phyloP scores from a whole-genome alignment of 1,140 invertebrate genomes.

The Drosophila orena region DNA sequence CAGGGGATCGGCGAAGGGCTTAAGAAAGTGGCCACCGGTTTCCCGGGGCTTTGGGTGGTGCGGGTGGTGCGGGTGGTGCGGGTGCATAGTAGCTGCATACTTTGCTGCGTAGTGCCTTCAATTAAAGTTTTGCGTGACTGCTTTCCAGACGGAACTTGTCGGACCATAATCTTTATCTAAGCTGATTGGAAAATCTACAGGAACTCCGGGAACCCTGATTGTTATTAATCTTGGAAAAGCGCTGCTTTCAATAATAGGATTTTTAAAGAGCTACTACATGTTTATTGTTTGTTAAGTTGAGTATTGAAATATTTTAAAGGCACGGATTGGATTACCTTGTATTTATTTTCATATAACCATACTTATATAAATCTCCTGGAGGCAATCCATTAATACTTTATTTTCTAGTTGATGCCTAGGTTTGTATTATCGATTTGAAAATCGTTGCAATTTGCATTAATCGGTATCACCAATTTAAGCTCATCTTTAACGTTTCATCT shows the following conservation, averaged over 20 bases:
- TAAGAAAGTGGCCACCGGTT: neutral
- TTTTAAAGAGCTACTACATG: neutral
- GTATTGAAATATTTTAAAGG: no score
- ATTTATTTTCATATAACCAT: no score
- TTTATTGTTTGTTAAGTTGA: no score
- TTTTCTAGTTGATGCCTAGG: no score
- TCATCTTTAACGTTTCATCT: neutral
- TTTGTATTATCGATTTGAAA: neutral
- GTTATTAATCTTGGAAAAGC: neutral
- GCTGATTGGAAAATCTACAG: constrained; percentile 34
- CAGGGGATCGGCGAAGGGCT: neutral
- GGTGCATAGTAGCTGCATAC: constrained; percentile 25
- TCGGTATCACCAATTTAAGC: constrained; percentile 3
- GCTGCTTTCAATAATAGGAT: neutral
- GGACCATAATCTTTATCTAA: constrained; percentile 34
- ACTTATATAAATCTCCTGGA: no score
- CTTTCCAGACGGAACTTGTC: constrained; percentile 13
- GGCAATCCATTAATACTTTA: no score
- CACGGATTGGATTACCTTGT: no score
- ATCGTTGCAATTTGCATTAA: constrained; percentile 1
- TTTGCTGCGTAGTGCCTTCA: constrained; percentile 42
- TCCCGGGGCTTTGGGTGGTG: neutral
- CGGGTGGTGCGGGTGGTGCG: constrained; percentile 1
- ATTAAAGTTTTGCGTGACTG: constrained; percentile 39
- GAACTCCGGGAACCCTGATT: constrained; percentile 7